A percentile compares a stretch with the other conserved stretches of the same genome.
Conservation (phyloP, 2,797 vertebrate species). For the Hoplostethus mediterraneus region DNA sequence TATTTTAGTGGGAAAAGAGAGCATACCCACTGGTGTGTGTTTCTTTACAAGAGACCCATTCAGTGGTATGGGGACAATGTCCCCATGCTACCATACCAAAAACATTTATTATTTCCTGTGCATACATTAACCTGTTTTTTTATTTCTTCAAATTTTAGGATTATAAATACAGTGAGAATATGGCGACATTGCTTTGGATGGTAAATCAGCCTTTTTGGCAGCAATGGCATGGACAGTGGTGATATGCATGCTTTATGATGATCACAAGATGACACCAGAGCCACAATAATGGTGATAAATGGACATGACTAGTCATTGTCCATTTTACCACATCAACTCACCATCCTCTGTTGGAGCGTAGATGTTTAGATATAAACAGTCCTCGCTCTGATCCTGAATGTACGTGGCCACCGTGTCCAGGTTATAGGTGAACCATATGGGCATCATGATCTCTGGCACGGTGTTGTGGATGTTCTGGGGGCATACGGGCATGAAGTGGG, state of each 20-base stretch:
- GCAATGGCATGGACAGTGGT: conserved; percentile 59
- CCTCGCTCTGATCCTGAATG: conserved; percentile 94
- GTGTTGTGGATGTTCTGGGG: conserved; percentile 93
- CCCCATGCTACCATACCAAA: conserved; percentile 15
- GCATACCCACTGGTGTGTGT: conserved; percentile 3
- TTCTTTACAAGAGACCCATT: conserved; percentile 13
- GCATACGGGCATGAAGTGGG: conserved; percentile 92
- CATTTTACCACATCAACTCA: conserved; percentile 77
- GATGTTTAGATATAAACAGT: conserved; percentile 94
- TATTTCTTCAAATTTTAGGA: conserved; percentile 14
- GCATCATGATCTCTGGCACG: conserved; percentile 93
- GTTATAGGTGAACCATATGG: conserved; percentile 95
- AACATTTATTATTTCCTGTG: conserved; percentile 23
- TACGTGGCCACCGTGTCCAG: conserved; percentile 93
- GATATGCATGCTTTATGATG: conserved; percentile 52
- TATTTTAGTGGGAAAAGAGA: conserved; percentile 21
- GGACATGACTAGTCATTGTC: conserved; percentile 27
- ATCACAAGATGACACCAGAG: conserved; percentile 44
- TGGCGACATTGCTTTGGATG: conserved; percentile 58
- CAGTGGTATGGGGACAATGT: background rate
- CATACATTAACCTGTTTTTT: conserved; percentile 17
- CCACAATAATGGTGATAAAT: conserved; percentile 33
- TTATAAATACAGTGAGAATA: conserved; percentile 34
- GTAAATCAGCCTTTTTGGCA: conserved; percentile 66
- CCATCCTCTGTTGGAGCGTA: conserved; percentile 92